Evolutionary conservation across 2,797 vertebrate genomes (phyloP).

Genomic region (Sitta carolinensis): DNA sequence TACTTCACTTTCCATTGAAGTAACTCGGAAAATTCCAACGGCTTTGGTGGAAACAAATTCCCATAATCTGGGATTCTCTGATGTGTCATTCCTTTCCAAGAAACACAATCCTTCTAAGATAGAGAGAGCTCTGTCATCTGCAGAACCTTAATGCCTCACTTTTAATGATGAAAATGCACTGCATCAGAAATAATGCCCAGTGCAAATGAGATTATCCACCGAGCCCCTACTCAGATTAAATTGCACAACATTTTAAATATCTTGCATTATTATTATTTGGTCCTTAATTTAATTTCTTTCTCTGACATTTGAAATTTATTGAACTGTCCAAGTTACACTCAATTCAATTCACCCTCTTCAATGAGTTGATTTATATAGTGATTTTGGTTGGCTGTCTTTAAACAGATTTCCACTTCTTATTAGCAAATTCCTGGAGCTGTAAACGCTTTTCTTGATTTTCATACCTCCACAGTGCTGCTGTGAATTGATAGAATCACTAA

Average conservation of each 20-base stretch:
- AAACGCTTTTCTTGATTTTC: background rate
- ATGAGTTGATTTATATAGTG: background rate
- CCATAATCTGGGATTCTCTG: conserved; percentile 19
- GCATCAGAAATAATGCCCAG: background rate
- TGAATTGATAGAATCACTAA: background rate
- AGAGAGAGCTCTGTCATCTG: background rate
- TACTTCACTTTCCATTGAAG: conserved; percentile 44
- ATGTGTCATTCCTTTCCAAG: conserved; percentile 34
- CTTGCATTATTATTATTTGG: background rate
- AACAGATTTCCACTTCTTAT: background rate
- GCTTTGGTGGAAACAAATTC: conserved; percentile 7
- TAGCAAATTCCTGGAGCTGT: background rate
- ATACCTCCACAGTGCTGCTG: background rate
- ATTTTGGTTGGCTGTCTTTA: background rate
- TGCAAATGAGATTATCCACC: background rate
- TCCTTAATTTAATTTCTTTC: background rate
- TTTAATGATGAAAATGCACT: background rate
- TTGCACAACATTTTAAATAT: background rate
- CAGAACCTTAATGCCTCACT: background rate
- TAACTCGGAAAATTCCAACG: conserved; percentile 39
- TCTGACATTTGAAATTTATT: background rate
- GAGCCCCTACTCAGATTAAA: conserved; percentile 4
- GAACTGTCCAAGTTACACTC: background rate
- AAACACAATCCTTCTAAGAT: background rate
- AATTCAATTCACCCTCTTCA: background rate